phyloP scores from a whole-genome alignment of 1,140 invertebrate genomes.

The Drosophila sp. region DNA sequence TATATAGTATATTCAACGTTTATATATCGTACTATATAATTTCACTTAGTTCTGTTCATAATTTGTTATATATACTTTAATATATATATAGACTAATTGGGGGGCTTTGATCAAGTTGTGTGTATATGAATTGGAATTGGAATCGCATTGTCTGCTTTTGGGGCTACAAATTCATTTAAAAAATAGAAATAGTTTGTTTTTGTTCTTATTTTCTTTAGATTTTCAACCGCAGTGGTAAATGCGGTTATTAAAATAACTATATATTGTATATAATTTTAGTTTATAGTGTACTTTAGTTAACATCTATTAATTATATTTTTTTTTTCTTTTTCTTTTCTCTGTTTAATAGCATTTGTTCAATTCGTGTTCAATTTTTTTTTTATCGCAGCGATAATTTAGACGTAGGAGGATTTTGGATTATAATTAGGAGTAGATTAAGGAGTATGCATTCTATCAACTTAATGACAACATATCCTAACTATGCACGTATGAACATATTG shows the following conservation, averaged over 20 bases:
- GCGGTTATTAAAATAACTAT: slow-evolving; percentile 31
- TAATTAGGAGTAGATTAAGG: not conserved
- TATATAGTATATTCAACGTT: slow-evolving; percentile 15
- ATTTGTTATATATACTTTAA: slow-evolving; percentile 6
- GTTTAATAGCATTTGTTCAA: slow-evolving; percentile 50
- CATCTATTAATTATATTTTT: slow-evolving; percentile 4
- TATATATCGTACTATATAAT: slow-evolving; percentile 12
- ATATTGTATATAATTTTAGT: not conserved
- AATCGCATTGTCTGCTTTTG: slow-evolving; percentile 1
- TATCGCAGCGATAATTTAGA: slow-evolving; percentile 78
- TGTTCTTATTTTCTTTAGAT: slow-evolving; percentile 28
- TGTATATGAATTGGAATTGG: slow-evolving; percentile 37
- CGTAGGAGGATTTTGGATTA: slow-evolving; percentile 17
- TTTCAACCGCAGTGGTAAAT: slow-evolving; percentile 31
- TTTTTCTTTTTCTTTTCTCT: slow-evolving; percentile 18
- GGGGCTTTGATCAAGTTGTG: slow-evolving; percentile 23
- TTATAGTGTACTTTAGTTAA: slow-evolving; percentile 2
- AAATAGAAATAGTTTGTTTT: slow-evolving; percentile 42
- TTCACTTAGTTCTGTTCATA: slow-evolving; percentile 10
- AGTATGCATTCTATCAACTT: slow-evolving; percentile 34
- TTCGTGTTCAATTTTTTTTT: slow-evolving; percentile 60
- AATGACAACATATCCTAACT: slow-evolving; percentile 35
- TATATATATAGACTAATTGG: slow-evolving; percentile 6
- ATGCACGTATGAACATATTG: slow-evolving; percentile 15
- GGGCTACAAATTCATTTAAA: slow-evolving; percentile 43